A percentile compares a stretch with the other conserved stretches of the same genome.
Evolutionary conservation across 2,113 vertebrate species (phyloP).

Genomic region (Callipepla californica): DNA sequence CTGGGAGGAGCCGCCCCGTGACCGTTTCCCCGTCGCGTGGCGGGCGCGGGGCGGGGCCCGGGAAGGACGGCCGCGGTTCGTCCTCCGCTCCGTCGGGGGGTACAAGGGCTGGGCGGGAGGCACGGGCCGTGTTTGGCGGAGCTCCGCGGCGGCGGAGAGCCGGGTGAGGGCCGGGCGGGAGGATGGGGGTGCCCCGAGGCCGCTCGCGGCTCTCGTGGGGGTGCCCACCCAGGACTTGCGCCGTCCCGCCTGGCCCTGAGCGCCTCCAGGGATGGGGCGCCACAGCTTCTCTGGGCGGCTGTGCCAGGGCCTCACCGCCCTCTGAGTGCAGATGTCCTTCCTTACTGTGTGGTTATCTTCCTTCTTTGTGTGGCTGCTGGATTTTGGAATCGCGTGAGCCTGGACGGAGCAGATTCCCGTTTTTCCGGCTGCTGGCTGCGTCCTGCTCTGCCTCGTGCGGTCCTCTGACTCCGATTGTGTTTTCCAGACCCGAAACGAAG

Average conservation of each 20-base stretch:
- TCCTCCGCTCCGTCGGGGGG: rapidly evolving
- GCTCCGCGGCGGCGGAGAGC: neutral
- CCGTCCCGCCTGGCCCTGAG: no score
- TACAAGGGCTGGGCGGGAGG: neutral
- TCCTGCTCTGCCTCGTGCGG: rapidly evolving
- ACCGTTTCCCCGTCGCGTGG: no score
- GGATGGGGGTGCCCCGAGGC: no score
- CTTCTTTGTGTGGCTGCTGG: neutral
- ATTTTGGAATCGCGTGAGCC: neutral
- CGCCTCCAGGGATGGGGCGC: no score
- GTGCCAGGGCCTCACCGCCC: no score
- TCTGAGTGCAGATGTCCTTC: no score
- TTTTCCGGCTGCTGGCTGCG: neutral
- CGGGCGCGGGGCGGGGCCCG: no score
- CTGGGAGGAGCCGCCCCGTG: neutral
- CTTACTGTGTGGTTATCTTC: no score
- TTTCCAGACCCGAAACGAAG: constrained; percentile 76
- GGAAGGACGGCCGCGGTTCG: neutral
- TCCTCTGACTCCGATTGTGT: neutral
- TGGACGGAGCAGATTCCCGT: neutral
- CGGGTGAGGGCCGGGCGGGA: neutral
- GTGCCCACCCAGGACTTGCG: no score
- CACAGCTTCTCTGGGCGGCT: no score
- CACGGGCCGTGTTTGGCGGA: no score
- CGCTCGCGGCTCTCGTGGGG: neutral